Evolutionary conservation across 2,797 vertebrate species (phyloP).

Genomic region (Pantherophis vulpinus): DNA sequence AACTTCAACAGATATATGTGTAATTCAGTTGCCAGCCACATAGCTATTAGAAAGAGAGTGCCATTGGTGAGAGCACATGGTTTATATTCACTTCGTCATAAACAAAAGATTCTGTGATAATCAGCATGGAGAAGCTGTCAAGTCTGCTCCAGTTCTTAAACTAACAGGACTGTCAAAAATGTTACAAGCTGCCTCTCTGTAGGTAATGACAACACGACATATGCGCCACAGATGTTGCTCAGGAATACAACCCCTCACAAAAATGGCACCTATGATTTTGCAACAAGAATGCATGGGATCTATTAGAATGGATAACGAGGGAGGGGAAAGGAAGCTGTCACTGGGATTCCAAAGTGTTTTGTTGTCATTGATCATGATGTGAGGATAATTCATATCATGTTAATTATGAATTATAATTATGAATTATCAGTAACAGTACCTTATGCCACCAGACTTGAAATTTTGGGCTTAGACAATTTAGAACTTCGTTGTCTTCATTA

Average conservation of each 20-base stretch:
- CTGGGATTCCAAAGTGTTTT: neutral
- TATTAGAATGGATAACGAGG: constrained; percentile 10
- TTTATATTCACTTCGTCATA: constrained; percentile 3
- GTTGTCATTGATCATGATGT: neutral
- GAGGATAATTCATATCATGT: neutral
- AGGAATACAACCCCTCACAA: neutral
- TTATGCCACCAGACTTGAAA: no score
- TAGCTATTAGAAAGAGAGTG: neutral
- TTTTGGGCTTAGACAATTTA: no score
- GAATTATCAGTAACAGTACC: no score
- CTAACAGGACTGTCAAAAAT: constrained; percentile 8
- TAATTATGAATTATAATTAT: no score
- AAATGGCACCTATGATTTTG: neutral
- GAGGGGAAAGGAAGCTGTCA: neutral
- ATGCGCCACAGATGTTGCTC: neutral
- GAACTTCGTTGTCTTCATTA: no score
- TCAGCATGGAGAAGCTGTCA: neutral
- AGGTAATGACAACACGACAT: accelerated
- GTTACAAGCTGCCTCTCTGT: neutral
- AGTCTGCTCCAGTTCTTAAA: neutral
- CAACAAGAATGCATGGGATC: neutral
- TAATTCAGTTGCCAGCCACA: neutral
- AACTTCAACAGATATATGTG: no score
- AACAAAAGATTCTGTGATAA: neutral
- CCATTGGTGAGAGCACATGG: neutral